Base-by-base conservation (phyloP, 2,888 invertebrate species). In the Colostygia pectinataria region DNA sequence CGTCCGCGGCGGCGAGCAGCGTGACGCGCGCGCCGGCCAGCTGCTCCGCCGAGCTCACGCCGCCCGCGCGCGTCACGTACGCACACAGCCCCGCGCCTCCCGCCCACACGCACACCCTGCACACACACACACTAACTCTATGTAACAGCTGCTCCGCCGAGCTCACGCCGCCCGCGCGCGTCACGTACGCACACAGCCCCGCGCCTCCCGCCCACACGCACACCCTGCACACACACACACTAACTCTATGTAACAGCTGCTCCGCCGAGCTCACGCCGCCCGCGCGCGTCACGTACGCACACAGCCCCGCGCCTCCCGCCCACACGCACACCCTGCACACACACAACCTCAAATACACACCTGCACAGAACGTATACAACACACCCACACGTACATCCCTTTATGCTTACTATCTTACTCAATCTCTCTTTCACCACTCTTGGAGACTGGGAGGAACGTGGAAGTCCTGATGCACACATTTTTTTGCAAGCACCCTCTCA, bases 151-250 rank as follows among this genome's bases (percentile, higher is more conserved):
- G 83, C 63, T 95, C 95, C 61, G 97, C 97, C 5, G 93, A 93
- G 18, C 94, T 91, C 28, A 96, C 95, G 3, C 94, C 92, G 25
- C 93, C 93, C 62, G 92, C 32, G 18, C 18, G 92, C 40, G 98
- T 89, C 0, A 93, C 90, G 77, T 97, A 97, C 13, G 96, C 93
- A 37, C 94, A 93, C 57, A 98, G 93, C 41, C 93, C 93, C 0
- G 96, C 97, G 64, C 97, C 97, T 0, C 98, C 98, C 63, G 97
- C 96, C 98, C 98, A 98, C 9, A 98, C 80, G 74, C 8, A 14
- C 48, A 48, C 53, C 20, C 59, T 57, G 25, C 8, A 12, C 8
- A 32, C 32, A 31, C 31, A 14, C 2, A 3, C 15, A 15, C 15
- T n/a, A n/a, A n/a, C n/a, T n/a, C n/a, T n/a, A n/a, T n/a, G n/a